A percentile compares a stretch with the other conserved stretches of the same genome.
Evolutionary conservation across 2,797 vertebrate genomes (phyloP).

Genomic region (Cirrhinus mrigala): DNA sequence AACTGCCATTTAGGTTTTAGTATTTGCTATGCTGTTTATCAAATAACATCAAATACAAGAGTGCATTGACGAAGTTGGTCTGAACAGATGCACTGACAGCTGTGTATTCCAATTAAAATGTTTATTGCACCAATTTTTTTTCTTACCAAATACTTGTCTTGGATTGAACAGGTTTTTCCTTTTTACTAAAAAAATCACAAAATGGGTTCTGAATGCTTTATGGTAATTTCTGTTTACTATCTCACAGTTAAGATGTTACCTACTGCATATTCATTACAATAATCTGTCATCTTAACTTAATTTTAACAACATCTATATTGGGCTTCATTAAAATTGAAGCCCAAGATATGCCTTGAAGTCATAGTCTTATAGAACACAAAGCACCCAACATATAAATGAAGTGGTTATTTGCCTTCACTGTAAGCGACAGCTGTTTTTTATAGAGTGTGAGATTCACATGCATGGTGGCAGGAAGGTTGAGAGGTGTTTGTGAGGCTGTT

Average conservation of each 20-base stretch:
- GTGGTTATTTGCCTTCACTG: neutral
- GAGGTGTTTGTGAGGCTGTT: constrained; percentile 62
- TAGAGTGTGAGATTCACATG: constrained; percentile 39
- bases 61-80: neutral
- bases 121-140: neutral
- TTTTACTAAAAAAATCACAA: neutral
- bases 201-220: neutral
- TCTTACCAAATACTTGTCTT: neutral
- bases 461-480: neutral
- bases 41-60: neutral
- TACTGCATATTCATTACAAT: neutral
- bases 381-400: neutral
- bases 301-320: neutral
- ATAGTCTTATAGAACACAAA: neutral
- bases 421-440: constrained; percentile 60
- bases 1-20: neutral
- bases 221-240: neutral
- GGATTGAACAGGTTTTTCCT: neutral
- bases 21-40: neutral
- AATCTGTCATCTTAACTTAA: neutral
- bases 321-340: neutral
- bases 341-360: neutral
- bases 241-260: neutral
- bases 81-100: neutral
- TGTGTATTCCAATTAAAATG: neutral